Percentiles rank a stretch among this genome's conserved stretches.
phyloP scores from a whole-genome alignment of 2,888 invertebrate species.

The Spatulosminthurus flaviceps region DNA sequence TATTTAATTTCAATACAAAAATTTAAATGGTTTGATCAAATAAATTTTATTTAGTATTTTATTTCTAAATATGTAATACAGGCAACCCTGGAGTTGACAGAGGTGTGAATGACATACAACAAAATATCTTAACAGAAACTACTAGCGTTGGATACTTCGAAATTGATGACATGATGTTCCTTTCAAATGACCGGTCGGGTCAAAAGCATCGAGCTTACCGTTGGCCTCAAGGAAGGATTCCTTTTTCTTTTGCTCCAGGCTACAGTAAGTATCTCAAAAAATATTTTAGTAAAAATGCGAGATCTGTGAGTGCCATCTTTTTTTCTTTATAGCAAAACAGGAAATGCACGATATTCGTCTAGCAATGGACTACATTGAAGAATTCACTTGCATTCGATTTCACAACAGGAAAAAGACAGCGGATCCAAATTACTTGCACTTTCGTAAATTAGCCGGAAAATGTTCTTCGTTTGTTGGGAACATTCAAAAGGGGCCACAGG shows the following conservation, averaged over 20 bases:
- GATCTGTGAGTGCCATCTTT: background rate
- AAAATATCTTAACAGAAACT: too few relatives aligned
- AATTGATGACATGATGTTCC: constrained; percentile 57
- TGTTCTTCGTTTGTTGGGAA: constrained; percentile 60
- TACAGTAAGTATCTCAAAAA: constrained; percentile 49
- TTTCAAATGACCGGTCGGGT: constrained; percentile 51
- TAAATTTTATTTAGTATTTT: too few relatives aligned
- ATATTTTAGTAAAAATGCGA: too few relatives aligned
- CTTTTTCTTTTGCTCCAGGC: constrained; percentile 58
- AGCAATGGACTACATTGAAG: constrained; percentile 58
- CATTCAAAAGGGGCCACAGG: constrained; percentile 57
- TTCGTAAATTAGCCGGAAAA: constrained; percentile 53
- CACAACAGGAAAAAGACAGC: constrained; percentile 43
- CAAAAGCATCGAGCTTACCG: constrained; percentile 57
- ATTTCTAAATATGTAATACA: too few relatives aligned
- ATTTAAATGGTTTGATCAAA: too few relatives aligned
- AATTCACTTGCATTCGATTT: constrained; percentile 57
- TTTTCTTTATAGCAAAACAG: background rate
- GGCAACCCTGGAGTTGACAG: too few relatives aligned
- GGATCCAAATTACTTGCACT: constrained; percentile 57
- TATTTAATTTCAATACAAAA: too few relatives aligned
- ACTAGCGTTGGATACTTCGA: constrained; percentile 42
- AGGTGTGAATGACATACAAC: too few relatives aligned
- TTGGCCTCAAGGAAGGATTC: constrained; percentile 57
- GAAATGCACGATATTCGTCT: constrained; percentile 56